A percentile compares a stretch with the other conserved stretches of the same genome.
These are phyloP conservation scores for Terrapene triunguis DNA, from an alignment of 2,113 vertebrate species.

Conservation along the genomic window DNA sequence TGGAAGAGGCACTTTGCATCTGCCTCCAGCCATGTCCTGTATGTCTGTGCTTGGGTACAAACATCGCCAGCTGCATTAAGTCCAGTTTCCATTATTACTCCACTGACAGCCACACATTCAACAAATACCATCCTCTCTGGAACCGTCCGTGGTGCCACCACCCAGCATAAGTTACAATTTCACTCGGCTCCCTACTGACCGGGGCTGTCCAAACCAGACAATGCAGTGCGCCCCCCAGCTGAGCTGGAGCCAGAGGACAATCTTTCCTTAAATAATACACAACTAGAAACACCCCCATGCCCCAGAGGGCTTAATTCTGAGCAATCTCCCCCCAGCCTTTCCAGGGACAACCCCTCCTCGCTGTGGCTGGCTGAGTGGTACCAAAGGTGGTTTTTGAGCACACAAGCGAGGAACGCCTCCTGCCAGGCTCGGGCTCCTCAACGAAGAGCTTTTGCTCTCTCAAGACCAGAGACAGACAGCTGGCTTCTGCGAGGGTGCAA, in stretches of 20 bases:
- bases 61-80: background rate
- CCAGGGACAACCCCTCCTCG: background rate
- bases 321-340: background rate
- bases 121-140: accelerated
- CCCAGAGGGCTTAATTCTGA: background rate
- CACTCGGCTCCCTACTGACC: background rate
- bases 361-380: background rate
- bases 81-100: background rate
- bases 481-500: background rate
- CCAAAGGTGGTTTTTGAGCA: background rate
- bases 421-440: background rate
- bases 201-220: no score
- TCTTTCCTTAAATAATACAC: background rate
- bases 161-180: background rate
- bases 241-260: no score
- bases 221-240: background rate
- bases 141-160: background rate
- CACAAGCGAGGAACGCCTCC: background rate
- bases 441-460: background rate
- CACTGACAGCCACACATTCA: accelerated
- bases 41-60: accelerated
- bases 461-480: background rate
- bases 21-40: accelerated
- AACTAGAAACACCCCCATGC: accelerated
- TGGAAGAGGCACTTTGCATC: background rate